Evolutionary conservation across 2,888 invertebrate species (phyloP).

Genomic region (Trichopria drosophilae): DNA sequence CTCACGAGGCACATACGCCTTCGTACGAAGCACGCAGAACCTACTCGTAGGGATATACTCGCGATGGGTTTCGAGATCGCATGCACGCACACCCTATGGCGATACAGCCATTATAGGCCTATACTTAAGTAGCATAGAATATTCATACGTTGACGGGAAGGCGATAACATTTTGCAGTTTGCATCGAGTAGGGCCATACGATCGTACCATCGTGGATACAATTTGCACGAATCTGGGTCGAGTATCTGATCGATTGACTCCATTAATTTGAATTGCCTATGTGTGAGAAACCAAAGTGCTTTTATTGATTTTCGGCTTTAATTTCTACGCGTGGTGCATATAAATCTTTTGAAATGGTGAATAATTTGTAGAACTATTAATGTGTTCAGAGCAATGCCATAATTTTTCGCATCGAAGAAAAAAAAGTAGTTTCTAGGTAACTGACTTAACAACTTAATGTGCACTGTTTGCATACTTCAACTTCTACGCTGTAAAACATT

Average conservation of each 20-base stretch:
- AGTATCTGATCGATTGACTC: conserved; percentile 24
- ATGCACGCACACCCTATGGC: conserved; percentile 14
- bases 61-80: conserved; percentile 17
- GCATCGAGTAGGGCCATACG: conserved; percentile 23
- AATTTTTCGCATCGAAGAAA: too few relatives aligned
- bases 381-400: too few relatives aligned
- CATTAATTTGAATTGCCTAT: too few relatives aligned
- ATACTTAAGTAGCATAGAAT: conserved; percentile 52
- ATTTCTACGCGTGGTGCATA: too few relatives aligned
- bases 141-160: conserved; percentile 46
- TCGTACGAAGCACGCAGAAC: conserved; percentile 15
- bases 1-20: conserved; percentile 40
- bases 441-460: too few relatives aligned
- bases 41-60: conserved; percentile 12
- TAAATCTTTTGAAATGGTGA: too few relatives aligned
- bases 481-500: too few relatives aligned
- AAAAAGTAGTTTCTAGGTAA: too few relatives aligned
- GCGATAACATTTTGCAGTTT: not conserved
- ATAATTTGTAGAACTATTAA: too few relatives aligned
- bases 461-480: too few relatives aligned
- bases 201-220: conserved; percentile 19
- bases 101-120: conserved; percentile 35
- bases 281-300: too few relatives aligned
- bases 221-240: conserved; percentile 23
- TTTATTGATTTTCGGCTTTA: too few relatives aligned